These are phyloP conservation scores for Apamea epomidion DNA, from an alignment of 2,888 invertebrate genomes.

Conservation along the genomic window DNA sequence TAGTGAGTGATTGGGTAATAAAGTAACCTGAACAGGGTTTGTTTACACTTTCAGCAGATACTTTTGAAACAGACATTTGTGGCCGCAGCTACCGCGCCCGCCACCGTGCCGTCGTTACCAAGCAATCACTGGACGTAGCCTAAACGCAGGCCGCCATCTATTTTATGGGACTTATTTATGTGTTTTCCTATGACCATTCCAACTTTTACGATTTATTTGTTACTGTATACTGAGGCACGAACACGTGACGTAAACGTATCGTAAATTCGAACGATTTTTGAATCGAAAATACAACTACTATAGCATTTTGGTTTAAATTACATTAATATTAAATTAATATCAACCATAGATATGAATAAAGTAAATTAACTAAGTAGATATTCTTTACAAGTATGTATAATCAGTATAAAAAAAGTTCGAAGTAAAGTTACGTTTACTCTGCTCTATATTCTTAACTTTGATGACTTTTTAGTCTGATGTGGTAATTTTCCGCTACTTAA, in stretches of 20 bases:
- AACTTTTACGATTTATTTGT: neutral
- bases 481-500: neutral
- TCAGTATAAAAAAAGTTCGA: too few species aligned
- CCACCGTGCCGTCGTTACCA: neutral
- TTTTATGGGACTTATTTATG: constrained; percentile 20
- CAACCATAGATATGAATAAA: neutral
- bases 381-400: neutral
- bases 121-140: too few species aligned
- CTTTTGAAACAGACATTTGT: neutral
- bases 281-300: too few species aligned
- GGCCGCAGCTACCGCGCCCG: neutral
- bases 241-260: neutral
- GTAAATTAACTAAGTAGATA: neutral
- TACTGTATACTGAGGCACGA: neutral
- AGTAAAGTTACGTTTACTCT: neutral
- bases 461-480: neutral
- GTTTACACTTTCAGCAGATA: neutral
- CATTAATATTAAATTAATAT: neutral
- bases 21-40: neutral
- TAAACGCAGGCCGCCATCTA: neutral
- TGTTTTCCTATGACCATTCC: constrained; percentile 4
- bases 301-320: neutral
- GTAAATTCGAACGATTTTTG: neutral
- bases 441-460: neutral
- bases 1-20: neutral